Base-by-base conservation (phyloP, 2,888 invertebrate species). In the Phytoseiulus persimilis region DNA sequence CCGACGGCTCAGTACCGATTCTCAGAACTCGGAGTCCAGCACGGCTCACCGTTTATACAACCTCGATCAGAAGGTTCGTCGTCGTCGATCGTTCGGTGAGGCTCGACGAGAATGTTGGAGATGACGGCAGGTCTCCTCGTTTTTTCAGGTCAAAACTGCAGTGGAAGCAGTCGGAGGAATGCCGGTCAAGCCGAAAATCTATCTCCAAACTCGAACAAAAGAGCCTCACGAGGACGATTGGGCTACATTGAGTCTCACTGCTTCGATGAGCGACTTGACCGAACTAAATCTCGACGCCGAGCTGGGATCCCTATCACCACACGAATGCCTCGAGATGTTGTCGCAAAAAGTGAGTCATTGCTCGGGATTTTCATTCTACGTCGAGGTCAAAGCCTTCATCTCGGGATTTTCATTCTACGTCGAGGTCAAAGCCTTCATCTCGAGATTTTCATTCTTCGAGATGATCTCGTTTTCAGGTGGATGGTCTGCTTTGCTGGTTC, bases 131-230 rank as follows among this genome's bases (percentile, higher is more conserved):
- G 14, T 83, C 31, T 83, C 32, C 9, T 11, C 33, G 14, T 6
- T 87, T 5, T 87, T 87, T 11, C 31, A 87, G 87, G 87, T 87
- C 39, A 87, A 87, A 14, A 45, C 87, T n/a, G 87, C 87, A 33
- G 87, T 87, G 6, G 87, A 87, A 87, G 87, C 87, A 11, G 87
- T 45, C 45, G 87, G 87, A n/a, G 87, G 87, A 39, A 87, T 87
- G 87, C 87, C 87, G n/a, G 45, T 87, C 31, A 87, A 87, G 39
- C 39, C 87, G 32, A 87, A 87, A n/a, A 33, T 87, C n/a, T 87
- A 87, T 32, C 87, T 87, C n/a, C 87, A 87, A 32, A 39, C 87
- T 39, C 87, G 87, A 6, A 32, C 32, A 32, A 87, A 87, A 31
- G 87, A 87, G 32, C 87, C 87, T 31, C 32, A 39, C 87, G 32